Percentiles rank a stretch among this genome's conserved stretches.
Evolutionary conservation across 2,797 vertebrate species (phyloP).

Genomic region (Macrochelys suwanniensis): DNA sequence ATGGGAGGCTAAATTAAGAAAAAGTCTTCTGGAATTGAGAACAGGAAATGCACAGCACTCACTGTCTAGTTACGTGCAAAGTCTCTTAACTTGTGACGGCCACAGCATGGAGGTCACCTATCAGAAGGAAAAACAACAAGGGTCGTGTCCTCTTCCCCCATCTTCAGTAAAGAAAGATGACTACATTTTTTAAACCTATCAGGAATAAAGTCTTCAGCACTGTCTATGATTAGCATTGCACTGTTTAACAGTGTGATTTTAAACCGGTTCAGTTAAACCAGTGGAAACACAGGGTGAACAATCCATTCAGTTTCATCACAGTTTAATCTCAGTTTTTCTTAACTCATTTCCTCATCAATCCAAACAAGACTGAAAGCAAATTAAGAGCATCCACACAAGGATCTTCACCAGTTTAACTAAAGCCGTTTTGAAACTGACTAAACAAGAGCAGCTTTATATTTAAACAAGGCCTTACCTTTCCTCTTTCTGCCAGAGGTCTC

Average conservation of each 20-base stretch:
- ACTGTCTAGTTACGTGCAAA: neutral
- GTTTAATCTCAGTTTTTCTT: neutral
- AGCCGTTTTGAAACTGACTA: too few species aligned
- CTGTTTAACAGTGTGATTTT: neutral
- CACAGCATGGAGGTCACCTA: conserved; percentile 16
- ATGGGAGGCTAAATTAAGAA: neutral
- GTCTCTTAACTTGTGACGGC: neutral
- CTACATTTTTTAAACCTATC: neutral
- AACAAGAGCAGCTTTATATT: too few species aligned
- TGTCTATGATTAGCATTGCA: too few species aligned
- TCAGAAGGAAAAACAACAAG: neutral
- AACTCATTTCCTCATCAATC: neutral
- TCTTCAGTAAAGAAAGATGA: neutral
- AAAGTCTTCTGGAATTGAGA: neutral
- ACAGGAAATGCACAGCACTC: neutral
- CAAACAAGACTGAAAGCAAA: neutral
- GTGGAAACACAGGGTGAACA: neutral
- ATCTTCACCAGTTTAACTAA: neutral
- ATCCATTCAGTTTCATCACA: fast-evolving
- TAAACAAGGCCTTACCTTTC: neutral
- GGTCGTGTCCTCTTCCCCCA: neutral
- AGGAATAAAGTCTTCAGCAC: neutral
- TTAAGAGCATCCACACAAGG: neutral
- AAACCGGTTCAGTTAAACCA: fast-evolving
- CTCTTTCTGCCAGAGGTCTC: neutral